Evolutionary conservation across 53 echinoderm and acorn worm species (phyloP).

Genomic region (Paracentrotus lividus): DNA sequence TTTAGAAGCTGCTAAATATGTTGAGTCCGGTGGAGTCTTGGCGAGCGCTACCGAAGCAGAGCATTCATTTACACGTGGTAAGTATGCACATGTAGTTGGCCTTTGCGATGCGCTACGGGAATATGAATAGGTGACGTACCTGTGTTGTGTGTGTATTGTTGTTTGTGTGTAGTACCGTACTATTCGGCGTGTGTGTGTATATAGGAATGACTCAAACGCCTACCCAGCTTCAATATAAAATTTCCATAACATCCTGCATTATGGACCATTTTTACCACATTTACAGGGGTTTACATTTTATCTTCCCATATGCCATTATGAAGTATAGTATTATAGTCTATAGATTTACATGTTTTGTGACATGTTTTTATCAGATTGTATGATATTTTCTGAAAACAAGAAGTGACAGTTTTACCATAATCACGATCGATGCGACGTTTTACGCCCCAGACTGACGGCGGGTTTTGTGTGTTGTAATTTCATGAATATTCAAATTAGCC

Average conservation of each 20-base stretch:
- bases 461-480: constrained; percentile 32
- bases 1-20: constrained; percentile 94
- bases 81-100: constrained; percentile 67
- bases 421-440: neutral
- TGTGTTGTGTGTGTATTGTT: constrained; percentile 50
- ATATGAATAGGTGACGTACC: constrained; percentile 56
- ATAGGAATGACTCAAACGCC: neutral
- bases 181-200: neutral
- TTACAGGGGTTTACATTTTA: neutral
- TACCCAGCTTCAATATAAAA: neutral
- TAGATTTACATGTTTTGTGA: neutral
- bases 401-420: neutral
- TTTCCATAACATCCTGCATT: neutral
- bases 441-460: constrained; percentile 3
- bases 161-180: constrained; percentile 11
- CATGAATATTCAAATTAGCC: constrained; percentile 67
- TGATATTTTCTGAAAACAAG: neutral
- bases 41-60: neutral
- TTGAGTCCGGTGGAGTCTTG: constrained; percentile 73
- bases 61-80: constrained; percentile 73
- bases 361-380: neutral
- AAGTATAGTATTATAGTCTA: neutral
- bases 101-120: constrained; percentile 43
- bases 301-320: neutral
- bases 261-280: neutral